Base-by-base conservation (phyloP, 2,888 invertebrate genomes). In the Abrostola tripartita region DNA sequence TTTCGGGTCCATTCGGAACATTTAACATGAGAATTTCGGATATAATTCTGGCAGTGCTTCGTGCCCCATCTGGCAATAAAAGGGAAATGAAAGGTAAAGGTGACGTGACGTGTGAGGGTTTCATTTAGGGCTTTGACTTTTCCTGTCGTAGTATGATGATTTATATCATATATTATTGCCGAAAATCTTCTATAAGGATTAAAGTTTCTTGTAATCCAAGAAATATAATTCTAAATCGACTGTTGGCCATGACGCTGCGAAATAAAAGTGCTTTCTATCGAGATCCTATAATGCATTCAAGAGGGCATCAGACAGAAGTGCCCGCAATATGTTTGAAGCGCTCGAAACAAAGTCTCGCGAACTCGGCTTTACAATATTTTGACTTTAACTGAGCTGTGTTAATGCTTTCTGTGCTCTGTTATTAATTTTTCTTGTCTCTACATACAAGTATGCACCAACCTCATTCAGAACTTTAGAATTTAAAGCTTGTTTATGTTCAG, bases 11-110 rank as follows among this genome's bases (percentile, higher is more conserved):
- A 50, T 74, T 56, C 55, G 49, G 52, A 12, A 44, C 11, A 12
- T 63, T 61, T 51, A 59, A 54, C 61, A 52, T 6, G 54, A 52
- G 55, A 37, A 47, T 54, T 61, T 40, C 9, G 40, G 40, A 60
- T 6, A 52, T 53, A 35, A 53, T 53, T n/a, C 47, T 14, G 10
- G 37, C 49, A n/a, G n/a, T n/a, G 36, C 37, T 36, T 6, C n/a
- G 24, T 14, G 47, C 37, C 37, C 14, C 37, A 56, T 14, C 40
- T 49, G 49, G 49, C 8, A n/a, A 56, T 59, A 42, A 36, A 47
- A 37, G 37, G 52, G 54, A 36, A 54, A 54, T 42, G 37, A 36
- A 44, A 54, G 54, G 54, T 37, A 37, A 38, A 9, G n/a, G 12
- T 37, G 12, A 1, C 2, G 12, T 55, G 44, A 37, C 44, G 14